Evolutionary conservation across 2,113 vertebrate genomes (phyloP), one percentile per base, ranked within the genome.

Genomic region (Microcebus lehilahytsara): DNA sequence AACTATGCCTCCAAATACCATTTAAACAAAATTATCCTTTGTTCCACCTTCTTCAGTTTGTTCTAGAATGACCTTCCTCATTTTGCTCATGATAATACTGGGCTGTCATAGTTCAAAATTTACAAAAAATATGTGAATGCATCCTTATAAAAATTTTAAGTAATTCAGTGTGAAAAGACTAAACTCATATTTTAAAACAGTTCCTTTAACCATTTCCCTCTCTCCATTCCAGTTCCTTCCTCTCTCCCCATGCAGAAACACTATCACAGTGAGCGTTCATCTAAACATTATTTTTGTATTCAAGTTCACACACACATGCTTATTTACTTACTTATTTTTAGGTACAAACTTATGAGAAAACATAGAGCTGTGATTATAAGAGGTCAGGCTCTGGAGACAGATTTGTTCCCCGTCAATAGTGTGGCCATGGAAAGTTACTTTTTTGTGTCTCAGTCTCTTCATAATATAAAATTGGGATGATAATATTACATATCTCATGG

Each of bases 1-100:
- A 96, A 66, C 51, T 84, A 32, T 89, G 53, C 58, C 42, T 93
- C 42, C 87, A 80, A 74, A 64, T 62, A 67, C 40, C 78, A 49
- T 90, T 90, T 60, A 95, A 92, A 49, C 53, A 91, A 80, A 89
- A 97, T 95, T 71, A 87, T 81, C 19, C 46, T 93, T 79, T 93
- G 27, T 84, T 25, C 46, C 79, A 42, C 58, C 40, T 95, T 91
- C 56, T 91, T 85, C 14, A 9, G 3, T 86, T 95, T 92, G 11
- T 85, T 53, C 64, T 64, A 93, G 30, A 74, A 84, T 85, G 56
- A 86, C 25, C 92, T 95, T 53, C 22, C 6, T 88, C 49, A 13
- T 83, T 72, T 89, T 97, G 4, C 53, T 89, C 64, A 20, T 77
- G 49, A 60, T 81, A 40, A 56, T 72, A n/a, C n/a, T 25, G 40